These are phyloP conservation scores for Conus betulinus DNA, from an alignment of 1,140 invertebrate species.

Conservation along the genomic window DNA sequence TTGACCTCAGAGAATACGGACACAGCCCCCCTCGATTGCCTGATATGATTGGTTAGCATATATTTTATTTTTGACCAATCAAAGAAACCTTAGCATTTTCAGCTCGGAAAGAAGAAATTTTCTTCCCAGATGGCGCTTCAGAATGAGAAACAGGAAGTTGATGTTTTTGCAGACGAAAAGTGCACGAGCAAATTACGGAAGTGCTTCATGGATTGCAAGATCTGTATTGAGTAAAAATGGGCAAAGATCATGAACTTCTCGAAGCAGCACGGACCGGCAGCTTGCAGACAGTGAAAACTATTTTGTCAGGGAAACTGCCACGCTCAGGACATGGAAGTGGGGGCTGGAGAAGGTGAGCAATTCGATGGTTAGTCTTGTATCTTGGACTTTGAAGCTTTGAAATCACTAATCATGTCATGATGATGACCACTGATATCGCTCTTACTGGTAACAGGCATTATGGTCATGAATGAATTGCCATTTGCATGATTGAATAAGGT, in stretches of 20 bases:
- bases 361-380: no score
- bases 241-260: conserved; percentile 96
- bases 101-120: neutral
- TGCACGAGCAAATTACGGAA: neutral
- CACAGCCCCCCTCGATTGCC: conserved; percentile 11
- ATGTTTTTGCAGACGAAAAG: neutral
- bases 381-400: no score
- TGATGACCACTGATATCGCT: no score
- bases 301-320: conserved; percentile 84
- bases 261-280: conserved; percentile 96
- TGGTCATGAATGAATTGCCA: no score
- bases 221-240: conserved; percentile 79
- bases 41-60: conserved; percentile 36
- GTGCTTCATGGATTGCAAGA: conserved; percentile 26
- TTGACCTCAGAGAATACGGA: conserved; percentile 24
- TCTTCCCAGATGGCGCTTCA: conserved; percentile 51
- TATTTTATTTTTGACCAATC: conserved; percentile 37
- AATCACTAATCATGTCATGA: no score
- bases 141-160: conserved; percentile 35
- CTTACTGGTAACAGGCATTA: no score
- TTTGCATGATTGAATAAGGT: no score
- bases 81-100: conserved; percentile 8
- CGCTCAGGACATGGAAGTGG: conserved; percentile 34
- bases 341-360: conserved; percentile 39
- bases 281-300: conserved; percentile 91